Percentiles rank a stretch among this genome's conserved stretches.
Evolutionary conservation across 1,140 invertebrate species (phyloP).

Genomic region (Caerostris darwini): DNA sequence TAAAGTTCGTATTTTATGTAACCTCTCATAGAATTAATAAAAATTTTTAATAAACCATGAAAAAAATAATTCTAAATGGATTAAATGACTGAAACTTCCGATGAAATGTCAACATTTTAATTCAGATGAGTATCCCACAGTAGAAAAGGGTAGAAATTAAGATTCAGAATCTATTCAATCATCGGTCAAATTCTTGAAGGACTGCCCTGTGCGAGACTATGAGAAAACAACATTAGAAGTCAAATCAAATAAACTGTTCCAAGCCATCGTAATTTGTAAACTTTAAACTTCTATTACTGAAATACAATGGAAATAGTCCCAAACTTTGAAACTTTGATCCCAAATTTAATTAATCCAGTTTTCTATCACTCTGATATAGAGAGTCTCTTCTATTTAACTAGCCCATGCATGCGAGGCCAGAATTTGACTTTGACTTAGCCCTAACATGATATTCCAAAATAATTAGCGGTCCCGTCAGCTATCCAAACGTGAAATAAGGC

Average conservation of each 20-base stretch:
- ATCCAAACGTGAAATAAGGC: neutral
- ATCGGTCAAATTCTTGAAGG: neutral
- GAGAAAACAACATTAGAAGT: neutral
- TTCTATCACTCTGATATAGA: neutral
- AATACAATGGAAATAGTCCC: neutral
- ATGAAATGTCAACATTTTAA: neutral
- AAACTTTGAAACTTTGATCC: neutral
- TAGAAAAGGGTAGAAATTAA: neutral
- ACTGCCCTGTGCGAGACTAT: neutral
- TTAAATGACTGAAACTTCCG: no score
- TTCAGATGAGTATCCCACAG: neutral
- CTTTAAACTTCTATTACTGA: neutral
- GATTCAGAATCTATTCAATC: neutral
- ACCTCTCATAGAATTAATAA: no score
- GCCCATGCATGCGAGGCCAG: neutral
- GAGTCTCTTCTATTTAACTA: neutral
- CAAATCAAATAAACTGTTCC: neutral
- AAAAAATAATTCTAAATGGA: no score
- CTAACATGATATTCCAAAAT: neutral
- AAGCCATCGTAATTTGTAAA: neutral
- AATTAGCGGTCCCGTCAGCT: neutral
- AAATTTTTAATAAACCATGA: no score
- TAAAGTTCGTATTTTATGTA: no score
- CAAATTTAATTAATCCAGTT: neutral
- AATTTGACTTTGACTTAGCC: neutral